Evolutionary conservation across 2,113 vertebrate genomes (phyloP).

Genomic region (Chaenocephalus aceratus): DNA sequence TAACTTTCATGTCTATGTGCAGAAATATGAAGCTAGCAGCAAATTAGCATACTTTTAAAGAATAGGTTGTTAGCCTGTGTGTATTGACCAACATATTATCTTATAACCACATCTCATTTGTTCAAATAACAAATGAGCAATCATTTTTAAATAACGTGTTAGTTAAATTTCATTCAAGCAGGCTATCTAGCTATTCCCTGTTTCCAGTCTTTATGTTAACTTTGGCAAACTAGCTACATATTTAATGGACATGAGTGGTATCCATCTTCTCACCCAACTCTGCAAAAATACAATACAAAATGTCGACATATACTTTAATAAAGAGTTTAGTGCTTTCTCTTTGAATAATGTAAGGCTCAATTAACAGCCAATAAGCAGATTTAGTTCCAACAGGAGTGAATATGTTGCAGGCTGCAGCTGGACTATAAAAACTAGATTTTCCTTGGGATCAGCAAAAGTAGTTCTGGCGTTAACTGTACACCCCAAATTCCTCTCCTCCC

Average conservation of each 20-base stretch:
- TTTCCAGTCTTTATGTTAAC: neutral
- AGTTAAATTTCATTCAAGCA: neutral
- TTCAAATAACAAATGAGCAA: neutral
- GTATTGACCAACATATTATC: too few relatives aligned
- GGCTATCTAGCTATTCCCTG: neutral
- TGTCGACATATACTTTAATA: neutral
- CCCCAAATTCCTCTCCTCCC: conserved; percentile 50
- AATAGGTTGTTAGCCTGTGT: too few relatives aligned
- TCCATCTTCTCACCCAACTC: neutral
- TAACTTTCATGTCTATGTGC: too few relatives aligned
- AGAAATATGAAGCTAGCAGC: too few relatives aligned
- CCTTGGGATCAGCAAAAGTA: conserved; percentile 65
- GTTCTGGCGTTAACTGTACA: conserved; percentile 37
- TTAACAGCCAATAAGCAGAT: neutral
- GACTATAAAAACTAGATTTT: conserved; percentile 49
- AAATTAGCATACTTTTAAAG: too few relatives aligned
- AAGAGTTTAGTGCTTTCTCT: neutral
- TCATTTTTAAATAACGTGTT: neutral
- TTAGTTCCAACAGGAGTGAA: conserved; percentile 7
- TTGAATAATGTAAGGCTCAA: neutral
- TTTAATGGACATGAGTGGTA: neutral
- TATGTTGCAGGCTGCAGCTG: conserved; percentile 17
- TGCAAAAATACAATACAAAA: neutral
- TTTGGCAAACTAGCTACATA: neutral
- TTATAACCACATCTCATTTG: neutral